These are phyloP conservation scores for Saguinus midas DNA, from an alignment of 2,113 vertebrate genomes.

Conservation along the genomic window DNA sequence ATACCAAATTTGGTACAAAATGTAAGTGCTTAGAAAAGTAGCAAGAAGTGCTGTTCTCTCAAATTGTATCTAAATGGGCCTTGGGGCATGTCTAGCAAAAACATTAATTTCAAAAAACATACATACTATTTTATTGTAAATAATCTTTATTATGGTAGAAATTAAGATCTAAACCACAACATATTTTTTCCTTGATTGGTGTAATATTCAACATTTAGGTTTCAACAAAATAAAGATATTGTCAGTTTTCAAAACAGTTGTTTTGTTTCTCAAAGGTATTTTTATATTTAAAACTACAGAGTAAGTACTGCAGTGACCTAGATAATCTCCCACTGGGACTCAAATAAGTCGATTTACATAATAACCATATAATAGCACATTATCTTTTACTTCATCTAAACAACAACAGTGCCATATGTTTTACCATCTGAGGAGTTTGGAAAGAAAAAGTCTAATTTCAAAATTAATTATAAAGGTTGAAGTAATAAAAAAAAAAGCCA, in stretches of 20 bases:
- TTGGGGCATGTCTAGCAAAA: background rate
- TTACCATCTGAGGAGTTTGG: background rate
- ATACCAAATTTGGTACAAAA: background rate
- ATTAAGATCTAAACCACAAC: background rate
- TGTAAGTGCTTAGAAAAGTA: background rate
- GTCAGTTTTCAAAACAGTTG: background rate
- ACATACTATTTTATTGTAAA: background rate
- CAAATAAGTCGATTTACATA: constrained; percentile 30
- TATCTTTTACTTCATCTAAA: constrained; percentile 29
- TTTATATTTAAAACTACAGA: background rate
- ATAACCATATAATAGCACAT: background rate
- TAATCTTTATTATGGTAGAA: background rate
- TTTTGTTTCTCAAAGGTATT: background rate
- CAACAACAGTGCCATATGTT: background rate
- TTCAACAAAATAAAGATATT: background rate
- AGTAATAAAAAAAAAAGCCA: background rate
- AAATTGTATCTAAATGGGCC: background rate
- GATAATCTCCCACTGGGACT: background rate
- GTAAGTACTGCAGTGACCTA: background rate
- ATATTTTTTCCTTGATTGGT: constrained; percentile 11
- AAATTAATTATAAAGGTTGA: constrained; percentile 8
- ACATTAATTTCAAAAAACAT: background rate
- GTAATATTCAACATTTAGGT: background rate
- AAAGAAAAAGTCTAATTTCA: background rate
- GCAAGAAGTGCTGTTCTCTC: background rate